Conservation (phyloP, 2,797 vertebrate species). For the Diplodus puntazzo region DNA sequence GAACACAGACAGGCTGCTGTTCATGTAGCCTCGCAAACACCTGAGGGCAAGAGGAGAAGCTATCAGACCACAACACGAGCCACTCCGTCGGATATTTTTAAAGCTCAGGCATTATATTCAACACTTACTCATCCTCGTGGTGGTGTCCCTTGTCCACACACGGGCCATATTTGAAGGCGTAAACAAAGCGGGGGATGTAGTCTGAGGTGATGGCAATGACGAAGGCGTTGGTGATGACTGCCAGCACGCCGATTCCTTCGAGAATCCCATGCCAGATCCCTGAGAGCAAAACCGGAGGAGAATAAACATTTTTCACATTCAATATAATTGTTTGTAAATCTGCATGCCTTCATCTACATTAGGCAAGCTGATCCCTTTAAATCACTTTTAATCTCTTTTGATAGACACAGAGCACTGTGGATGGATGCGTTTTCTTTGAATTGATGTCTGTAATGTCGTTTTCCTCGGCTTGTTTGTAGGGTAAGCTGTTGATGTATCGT, state of each 20-base stretch:
- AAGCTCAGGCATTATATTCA: neutral
- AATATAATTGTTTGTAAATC: neutral
- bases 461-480: no score
- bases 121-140: conserved; percentile 85
- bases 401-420: no score
- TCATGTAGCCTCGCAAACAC: conserved; percentile 95
- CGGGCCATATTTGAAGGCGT: conserved; percentile 97
- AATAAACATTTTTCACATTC: neutral
- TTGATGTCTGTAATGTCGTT: no score
- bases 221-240: conserved; percentile 99
- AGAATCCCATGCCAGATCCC: conserved; percentile 99
- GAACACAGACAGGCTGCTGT: conserved; percentile 97
- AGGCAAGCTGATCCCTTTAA: no score
- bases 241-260: conserved; percentile 97
- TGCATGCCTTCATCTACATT: neutral
- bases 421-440: no score
- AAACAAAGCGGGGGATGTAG: conserved; percentile 99
- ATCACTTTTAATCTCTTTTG: no score
- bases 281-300: conserved; percentile 66
- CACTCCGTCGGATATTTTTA: neutral
- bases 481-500: no score
- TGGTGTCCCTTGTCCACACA: conserved; percentile 91
- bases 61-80: conserved; percentile 16
- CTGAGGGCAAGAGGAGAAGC: conserved; percentile 72
- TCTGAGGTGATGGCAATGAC: conserved; percentile 99